Evolutionary conservation across 37 sponge, comb jelly and placozoan species (phyloP), one percentile per base, ranked within the genome.

Genomic region (Bolinopsis microptera): DNA sequence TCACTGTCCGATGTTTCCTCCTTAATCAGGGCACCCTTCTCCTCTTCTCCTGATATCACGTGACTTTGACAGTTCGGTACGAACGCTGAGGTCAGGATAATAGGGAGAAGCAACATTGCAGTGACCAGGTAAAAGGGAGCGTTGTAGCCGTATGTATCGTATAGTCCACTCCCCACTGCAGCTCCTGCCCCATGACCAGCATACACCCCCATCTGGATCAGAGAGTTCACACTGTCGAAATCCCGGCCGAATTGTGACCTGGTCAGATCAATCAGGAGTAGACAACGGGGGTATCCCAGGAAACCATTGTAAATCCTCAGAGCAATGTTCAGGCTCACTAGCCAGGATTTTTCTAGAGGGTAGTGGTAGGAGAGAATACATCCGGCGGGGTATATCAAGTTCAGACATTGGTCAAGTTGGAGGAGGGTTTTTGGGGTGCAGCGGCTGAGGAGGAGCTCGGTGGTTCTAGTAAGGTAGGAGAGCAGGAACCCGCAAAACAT

Each of bases 61-160:
- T 72, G 75, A 28, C 31, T 30, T n/a, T 8, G 75, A 72, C 75
- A 72, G 31, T 72, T 28, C 3, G 75, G 75, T n/a, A 72, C 31
- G 26, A 72, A 72, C 31, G 18, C 26, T n/a, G 26, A 24, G 13
- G 75, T 72, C 75, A 72, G 5, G 26, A n/a, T 72, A 8, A 72
- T 72, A 8, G 75, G 75, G 5, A 72, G 75, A 28, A 72, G 26
- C 31, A 72, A 28, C 75, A 72, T 72, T 28, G 75, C 75, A 3
- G 75, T 72, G 26, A 72, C 75, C 31, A 72, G 26, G 75, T 72
- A 72, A n/a, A 72, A 72, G 75, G 75, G 75, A 72, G 75, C 75
- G 75, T 72, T 72, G 75, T 72, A 72, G 2, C 75, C 75, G 75
- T 23, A 72, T 3, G 3, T 30, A n/a, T 72, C 75, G 26, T 72